Conservation (phyloP, 2,888 invertebrate genomes). For the Spisula solida region DNA sequence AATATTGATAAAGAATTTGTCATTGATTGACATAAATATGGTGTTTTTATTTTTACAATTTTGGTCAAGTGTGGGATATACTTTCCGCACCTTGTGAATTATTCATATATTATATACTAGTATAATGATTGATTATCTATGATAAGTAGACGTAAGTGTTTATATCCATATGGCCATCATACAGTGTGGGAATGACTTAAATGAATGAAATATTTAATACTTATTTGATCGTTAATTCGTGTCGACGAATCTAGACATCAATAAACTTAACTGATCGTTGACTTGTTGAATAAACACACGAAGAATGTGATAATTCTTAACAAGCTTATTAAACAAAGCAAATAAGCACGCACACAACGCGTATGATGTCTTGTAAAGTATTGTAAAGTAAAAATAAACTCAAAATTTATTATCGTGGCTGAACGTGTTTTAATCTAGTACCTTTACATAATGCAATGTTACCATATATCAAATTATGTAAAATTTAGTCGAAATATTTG, state of each 20-base stretch:
- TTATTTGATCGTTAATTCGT: background rate
- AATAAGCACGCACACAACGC: too few relatives aligned
- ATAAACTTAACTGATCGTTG: background rate
- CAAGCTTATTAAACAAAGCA: too few relatives aligned
- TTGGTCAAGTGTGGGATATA: conserved; percentile 18
- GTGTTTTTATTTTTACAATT: conserved; percentile 16
- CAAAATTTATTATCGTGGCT: too few relatives aligned
- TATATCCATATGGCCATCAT: conserved; percentile 7
- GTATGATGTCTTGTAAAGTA: too few relatives aligned
- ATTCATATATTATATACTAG: conserved; percentile 28
- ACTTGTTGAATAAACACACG: background rate
- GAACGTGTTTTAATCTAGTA: too few relatives aligned
- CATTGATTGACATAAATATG: conserved; percentile 7
- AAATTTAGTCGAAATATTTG: too few relatives aligned
- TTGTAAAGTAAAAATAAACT: too few relatives aligned
- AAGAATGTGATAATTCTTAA: too few relatives aligned
- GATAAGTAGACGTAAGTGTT: conserved; percentile 17
- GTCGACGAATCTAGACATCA: background rate
- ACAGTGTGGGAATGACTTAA: background rate
- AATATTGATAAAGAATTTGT: conserved; percentile 36
- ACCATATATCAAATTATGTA: too few relatives aligned
- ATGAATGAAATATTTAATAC: conserved; percentile 36
- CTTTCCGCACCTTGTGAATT: conserved; percentile 19
- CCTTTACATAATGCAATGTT: too few relatives aligned
- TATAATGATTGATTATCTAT: conserved; percentile 37